Percentiles rank a stretch among this genome's conserved stretches.
phyloP scores from a whole-genome alignment of 2,797 vertebrate genomes.

The Salarias fasciatus region DNA sequence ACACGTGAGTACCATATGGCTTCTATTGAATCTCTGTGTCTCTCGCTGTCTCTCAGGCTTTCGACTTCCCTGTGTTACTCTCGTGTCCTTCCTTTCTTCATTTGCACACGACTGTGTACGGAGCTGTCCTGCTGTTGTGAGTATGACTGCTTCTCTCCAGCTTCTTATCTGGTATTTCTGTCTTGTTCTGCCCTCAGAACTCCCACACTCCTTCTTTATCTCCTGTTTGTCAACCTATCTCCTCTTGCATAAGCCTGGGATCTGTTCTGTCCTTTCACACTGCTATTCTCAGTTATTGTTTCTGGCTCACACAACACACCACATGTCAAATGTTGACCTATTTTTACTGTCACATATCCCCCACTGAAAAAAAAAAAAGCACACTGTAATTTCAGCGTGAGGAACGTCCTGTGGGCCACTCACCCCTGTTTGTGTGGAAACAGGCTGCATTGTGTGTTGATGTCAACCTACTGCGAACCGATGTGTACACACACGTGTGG shows the following conservation, averaged over 20 bases:
- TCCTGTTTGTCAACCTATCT: conserved; percentile 32
- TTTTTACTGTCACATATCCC: conserved; percentile 27
- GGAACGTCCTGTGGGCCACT: conserved; percentile 15
- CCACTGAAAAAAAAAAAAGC: conserved; percentile 18
- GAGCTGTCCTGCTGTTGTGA: conserved; percentile 24
- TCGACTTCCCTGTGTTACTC: neutral
- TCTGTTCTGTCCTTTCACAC: conserved; percentile 18
- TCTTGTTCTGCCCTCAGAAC: conserved; percentile 11
- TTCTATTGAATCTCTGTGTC: conserved; percentile 17
- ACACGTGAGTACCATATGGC: conserved; percentile 61
- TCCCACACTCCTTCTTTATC: conserved; percentile 20
- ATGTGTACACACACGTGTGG: neutral
- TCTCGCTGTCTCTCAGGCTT: neutral
- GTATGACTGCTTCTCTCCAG: conserved; percentile 22
- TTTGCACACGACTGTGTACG: neutral
- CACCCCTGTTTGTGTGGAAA: conserved; percentile 18
- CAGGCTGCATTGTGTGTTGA: neutral
- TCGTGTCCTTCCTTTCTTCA: conserved; percentile 4
- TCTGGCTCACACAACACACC: neutral
- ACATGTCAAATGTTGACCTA: conserved; percentile 38
- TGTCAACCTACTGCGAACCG: neutral
- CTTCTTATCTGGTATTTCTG: conserved; percentile 43
- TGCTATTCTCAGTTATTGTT: conserved; percentile 15
- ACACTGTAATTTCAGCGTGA: conserved; percentile 1
- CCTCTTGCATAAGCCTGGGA: conserved; percentile 48